Evolutionary conservation across 1,140 invertebrate genomes (phyloP), one percentile per base, ranked within the genome.

Genomic region (Bombus haemorrhoidalis): DNA sequence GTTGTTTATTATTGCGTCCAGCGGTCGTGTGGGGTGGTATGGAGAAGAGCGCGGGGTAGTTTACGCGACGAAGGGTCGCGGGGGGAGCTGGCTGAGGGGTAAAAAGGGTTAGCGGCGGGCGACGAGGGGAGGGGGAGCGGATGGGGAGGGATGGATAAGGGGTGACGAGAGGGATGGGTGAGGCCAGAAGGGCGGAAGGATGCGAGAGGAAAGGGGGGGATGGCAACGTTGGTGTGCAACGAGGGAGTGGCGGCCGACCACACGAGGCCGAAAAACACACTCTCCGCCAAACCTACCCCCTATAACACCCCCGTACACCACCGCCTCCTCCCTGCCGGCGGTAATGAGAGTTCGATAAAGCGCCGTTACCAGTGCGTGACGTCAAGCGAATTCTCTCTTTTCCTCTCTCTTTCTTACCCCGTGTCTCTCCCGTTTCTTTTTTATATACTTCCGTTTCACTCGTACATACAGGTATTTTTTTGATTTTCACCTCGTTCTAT

Each of bases 261-360:
- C 94, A 95, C 92, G 93, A 93, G 93, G 91, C 93, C 93, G 92
- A 95, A 95, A 95, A 95, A 95, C 93, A 95, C 94, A 94, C 94
- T 94, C 90, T 90, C 92, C 89, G 89, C 81, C 90, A 91, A 91
- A 91, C 91, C 91, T 87, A 90, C 87, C 89, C 89, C 83, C 69
- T 68, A 62, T 68, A 69, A 71, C 78, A 32, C 78, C 79, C 80
- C 68, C 82, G 81, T 77, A 80, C 85, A 62, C 78, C 83, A 53
- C 78, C 83, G 41, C 87, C 76, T 78, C 74, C 81, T 77, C 75
- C 86, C 86, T 90, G 91, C 90, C 86, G 91, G 86, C 88, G 87
- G 93, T 95, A 95, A 95, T 95, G 94, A 95, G 94, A 95, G 94
- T 95, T 95, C 94, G 93, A 95, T 95, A 95, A 95, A 95, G 93